Percentiles rank a stretch among this genome's conserved stretches.
Conservation (phyloP, 2,888 invertebrate genomes). For the Trichopoda pennipes region DNA sequence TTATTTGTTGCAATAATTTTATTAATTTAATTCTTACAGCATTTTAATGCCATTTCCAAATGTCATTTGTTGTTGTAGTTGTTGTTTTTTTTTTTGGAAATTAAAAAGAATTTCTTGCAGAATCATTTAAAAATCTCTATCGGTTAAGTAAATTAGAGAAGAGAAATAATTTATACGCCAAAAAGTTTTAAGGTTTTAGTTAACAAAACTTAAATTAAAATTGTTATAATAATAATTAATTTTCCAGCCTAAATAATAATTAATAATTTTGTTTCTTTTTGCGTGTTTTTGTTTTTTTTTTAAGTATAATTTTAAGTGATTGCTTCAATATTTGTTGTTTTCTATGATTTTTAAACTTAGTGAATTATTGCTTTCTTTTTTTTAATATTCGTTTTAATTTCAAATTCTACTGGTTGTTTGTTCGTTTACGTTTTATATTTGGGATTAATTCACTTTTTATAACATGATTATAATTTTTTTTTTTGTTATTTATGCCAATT, state of each 20-base stretch:
- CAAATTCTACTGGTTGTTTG: constrained; percentile 50
- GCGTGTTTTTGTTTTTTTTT: too few species aligned
- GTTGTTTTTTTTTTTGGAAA: constrained; percentile 23
- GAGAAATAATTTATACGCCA: constrained; percentile 3
- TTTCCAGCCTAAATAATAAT: constrained; percentile 2
- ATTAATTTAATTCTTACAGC: constrained; percentile 39
- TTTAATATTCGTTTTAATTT: constrained; percentile 16
- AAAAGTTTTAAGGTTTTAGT: background rate
- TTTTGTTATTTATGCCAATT: constrained; percentile 58
- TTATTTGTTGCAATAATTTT: constrained; percentile 54
- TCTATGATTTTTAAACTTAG: constrained; percentile 2
- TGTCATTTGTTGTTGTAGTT: constrained; percentile 14
- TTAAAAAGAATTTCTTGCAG: background rate
- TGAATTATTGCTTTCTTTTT: constrained; percentile 59
- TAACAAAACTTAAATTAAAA: constrained; percentile 11
- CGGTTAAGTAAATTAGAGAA: background rate
- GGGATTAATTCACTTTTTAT: constrained; percentile 33
- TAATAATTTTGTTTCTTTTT: constrained; percentile 19
- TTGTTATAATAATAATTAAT: background rate
- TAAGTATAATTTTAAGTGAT: constrained; percentile 45
- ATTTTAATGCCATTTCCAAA: constrained; percentile 42
- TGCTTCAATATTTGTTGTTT: constrained; percentile 59
- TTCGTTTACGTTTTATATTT: constrained; percentile 4
- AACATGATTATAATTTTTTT: constrained; percentile 33
- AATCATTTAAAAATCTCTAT: background rate